Percentiles rank a stretch among this genome's conserved stretches.
Conservation (phyloP, 1,140 invertebrate genomes). For the Tigriopus japonicus region DNA sequence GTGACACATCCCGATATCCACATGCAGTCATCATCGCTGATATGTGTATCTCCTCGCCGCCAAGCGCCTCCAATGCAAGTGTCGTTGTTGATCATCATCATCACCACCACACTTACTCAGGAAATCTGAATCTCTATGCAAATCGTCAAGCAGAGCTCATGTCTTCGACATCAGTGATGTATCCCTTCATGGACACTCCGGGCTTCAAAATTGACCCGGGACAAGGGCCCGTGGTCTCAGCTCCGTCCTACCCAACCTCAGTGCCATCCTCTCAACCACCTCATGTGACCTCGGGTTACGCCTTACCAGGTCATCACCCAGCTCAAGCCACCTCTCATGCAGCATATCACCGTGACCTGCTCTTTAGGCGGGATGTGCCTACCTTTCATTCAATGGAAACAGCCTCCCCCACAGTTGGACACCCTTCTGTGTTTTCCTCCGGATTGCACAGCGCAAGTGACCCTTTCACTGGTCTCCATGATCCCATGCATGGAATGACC, state of each 20-base stretch:
- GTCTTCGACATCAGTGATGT: not conserved
- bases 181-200: not conserved
- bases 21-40: no score
- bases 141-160: no score
- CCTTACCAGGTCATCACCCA: not conserved
- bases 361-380: not conserved
- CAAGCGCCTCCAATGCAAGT: no score
- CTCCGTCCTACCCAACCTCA: no score
- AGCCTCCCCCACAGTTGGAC: not conserved
- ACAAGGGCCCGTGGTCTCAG: no score
- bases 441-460: not conserved
- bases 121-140: no score
- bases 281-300: no score
- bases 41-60: no score
- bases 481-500: not conserved
- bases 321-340: not conserved
- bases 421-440: not conserved
- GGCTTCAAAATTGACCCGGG: not conserved
- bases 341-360: not conserved
- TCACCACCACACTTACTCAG: no score
- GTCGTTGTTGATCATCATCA: no score
- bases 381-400: not conserved
- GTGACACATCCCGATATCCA: no score
- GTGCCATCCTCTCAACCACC: no score
- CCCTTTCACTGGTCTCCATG: not conserved